phyloP scores from a whole-genome alignment of 2,888 invertebrate species.

The Gerris lacustris region DNA sequence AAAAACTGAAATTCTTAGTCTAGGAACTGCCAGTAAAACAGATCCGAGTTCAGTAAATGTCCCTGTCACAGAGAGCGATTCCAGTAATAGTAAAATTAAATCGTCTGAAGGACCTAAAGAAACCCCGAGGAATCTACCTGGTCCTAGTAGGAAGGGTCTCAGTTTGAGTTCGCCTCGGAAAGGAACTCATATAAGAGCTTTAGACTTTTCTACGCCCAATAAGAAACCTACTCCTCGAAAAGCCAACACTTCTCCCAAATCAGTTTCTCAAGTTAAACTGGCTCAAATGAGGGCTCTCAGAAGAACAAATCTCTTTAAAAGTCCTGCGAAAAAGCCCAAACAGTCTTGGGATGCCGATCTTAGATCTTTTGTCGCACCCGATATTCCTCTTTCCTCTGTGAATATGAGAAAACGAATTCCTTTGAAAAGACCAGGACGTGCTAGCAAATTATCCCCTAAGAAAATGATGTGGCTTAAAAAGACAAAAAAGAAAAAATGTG shows the following conservation, averaged over 20 bases:
- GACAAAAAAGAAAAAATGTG: background rate
- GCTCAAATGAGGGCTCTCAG: constrained; percentile 7
- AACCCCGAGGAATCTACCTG: background rate
- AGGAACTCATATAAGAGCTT: constrained; percentile 20
- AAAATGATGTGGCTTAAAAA: background rate
- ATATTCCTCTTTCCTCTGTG: constrained; percentile 22
- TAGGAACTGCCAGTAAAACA: background rate
- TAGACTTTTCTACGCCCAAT: constrained; percentile 23
- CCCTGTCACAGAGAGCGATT: background rate
- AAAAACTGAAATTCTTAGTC: background rate
- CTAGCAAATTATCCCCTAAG: background rate
- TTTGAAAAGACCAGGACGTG: constrained; percentile 9
- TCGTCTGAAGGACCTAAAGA: background rate
- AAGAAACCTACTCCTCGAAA: constrained; percentile 16
- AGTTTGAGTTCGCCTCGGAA: constrained; percentile 23
- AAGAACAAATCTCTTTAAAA: background rate
- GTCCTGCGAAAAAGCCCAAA: constrained; percentile 7
- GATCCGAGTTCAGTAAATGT: background rate
- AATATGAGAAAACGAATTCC: constrained; percentile 17
- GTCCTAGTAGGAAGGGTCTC: constrained; percentile 10
- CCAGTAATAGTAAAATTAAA: background rate
- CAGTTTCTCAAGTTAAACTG: background rate
- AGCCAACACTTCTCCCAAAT: constrained; percentile 23
- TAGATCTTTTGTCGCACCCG: constrained; percentile 13
- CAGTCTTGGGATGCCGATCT: constrained; percentile 24